These are phyloP conservation scores for Cepaea nemoralis DNA, from an alignment of 1,140 invertebrate genomes.

Conservation along the genomic window DNA sequence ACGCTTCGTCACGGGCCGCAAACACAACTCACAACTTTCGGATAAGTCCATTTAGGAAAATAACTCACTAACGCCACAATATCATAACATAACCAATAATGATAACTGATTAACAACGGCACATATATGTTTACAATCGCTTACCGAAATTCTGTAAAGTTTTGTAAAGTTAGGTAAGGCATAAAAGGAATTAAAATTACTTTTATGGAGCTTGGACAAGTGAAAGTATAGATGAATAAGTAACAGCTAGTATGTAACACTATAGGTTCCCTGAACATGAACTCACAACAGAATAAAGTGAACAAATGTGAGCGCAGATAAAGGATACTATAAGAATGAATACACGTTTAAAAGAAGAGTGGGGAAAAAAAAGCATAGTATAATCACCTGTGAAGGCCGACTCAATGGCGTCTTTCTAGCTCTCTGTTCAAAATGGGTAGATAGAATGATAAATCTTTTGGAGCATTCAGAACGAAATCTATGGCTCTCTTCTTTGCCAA, in stretches of 20 bases:
- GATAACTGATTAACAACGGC: not conserved
- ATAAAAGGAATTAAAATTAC: not conserved
- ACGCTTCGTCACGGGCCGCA: no score
- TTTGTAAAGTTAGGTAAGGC: not conserved
- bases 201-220: not conserved
- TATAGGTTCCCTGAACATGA: not conserved
- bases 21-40: no score
- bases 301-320: not conserved
- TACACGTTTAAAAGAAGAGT: not conserved
- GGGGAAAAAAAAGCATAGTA: slow-evolving; percentile 19
- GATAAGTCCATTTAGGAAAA: not conserved
- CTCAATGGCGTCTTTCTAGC: slow-evolving; percentile 31
- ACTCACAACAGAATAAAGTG: not conserved
- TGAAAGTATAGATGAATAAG: not conserved
- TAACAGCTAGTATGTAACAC: not conserved
- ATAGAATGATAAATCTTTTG: slow-evolving; percentile 39
- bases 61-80: not conserved
- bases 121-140: not conserved
- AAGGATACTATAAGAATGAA: slow-evolving; percentile 3
- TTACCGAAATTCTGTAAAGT: not conserved
- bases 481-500: slow-evolving; percentile 12
- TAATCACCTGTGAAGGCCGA: slow-evolving; percentile 2
- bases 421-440: slow-evolving; percentile 29
- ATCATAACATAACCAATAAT: not conserved
- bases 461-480: slow-evolving; percentile 25